A percentile compares a stretch with the other conserved stretches of the same genome.
phyloP scores from a whole-genome alignment of 2,113 vertebrate genomes.

The Apteryx owenii region DNA sequence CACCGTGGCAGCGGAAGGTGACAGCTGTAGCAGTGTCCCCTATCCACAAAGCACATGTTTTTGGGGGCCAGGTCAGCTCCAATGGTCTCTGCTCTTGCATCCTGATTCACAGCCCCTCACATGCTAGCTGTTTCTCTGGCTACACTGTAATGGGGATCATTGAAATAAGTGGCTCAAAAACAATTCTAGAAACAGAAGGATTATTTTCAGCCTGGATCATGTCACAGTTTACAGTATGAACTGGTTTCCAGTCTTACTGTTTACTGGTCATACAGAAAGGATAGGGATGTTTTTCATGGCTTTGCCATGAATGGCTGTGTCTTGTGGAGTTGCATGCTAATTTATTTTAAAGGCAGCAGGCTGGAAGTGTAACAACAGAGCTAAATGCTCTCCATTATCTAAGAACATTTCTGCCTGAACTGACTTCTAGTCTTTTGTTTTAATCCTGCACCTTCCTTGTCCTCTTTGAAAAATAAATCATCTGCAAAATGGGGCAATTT shows the following conservation, averaged over 20 bases:
- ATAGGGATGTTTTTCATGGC: background rate
- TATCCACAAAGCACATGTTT: accelerated
- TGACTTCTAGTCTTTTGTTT: background rate
- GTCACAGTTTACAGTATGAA: background rate
- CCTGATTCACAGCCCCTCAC: background rate
- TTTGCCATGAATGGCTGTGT: background rate
- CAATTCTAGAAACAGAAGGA: background rate
- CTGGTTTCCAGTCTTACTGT: background rate
- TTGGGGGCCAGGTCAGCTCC: background rate
- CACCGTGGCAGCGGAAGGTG: background rate
- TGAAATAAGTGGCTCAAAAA: background rate
- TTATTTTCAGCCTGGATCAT: background rate
- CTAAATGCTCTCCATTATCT: background rate
- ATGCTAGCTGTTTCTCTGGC: background rate
- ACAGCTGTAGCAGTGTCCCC: background rate
- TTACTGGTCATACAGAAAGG: background rate
- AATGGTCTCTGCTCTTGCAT: background rate
- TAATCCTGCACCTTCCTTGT: accelerated
- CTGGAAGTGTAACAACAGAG: background rate
- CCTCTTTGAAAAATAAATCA: background rate
- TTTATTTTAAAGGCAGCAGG: background rate
- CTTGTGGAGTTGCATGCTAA: background rate
- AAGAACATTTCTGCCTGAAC: background rate
- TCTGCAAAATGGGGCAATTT: background rate
- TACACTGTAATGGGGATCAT: background rate